Evolutionary conservation across 2,888 invertebrate genomes (phyloP).

Genomic region (Cerceris ruficornis): DNA sequence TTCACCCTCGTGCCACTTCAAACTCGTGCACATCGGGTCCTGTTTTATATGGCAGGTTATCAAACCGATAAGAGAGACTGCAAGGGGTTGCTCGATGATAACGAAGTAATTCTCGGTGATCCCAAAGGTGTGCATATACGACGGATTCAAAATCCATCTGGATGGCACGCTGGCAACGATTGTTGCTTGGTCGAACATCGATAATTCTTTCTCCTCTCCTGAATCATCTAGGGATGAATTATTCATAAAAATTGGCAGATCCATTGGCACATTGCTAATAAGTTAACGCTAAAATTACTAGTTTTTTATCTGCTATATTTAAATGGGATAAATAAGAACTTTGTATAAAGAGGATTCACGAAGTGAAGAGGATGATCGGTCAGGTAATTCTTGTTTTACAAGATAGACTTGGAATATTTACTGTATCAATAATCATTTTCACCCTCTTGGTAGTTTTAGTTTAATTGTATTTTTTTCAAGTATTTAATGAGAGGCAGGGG

Average conservation of each 20-base stretch:
- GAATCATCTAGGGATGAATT: slow-evolving; percentile 58
- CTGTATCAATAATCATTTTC: too few relatives aligned
- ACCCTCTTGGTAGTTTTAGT: too few relatives aligned
- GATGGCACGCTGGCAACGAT: slow-evolving; percentile 88
- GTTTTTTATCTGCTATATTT: too few relatives aligned
- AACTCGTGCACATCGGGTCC: slow-evolving; percentile 86
- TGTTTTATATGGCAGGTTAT: slow-evolving; percentile 85
- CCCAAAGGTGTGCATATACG: slow-evolving; percentile 97
- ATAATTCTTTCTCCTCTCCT: slow-evolving; percentile 69
- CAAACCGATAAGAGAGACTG: slow-evolving; percentile 86
- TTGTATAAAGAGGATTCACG: too few relatives aligned
- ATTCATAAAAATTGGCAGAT: background rate
- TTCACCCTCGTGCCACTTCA: slow-evolving; percentile 90
- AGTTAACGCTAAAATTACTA: too few relatives aligned
- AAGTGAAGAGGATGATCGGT: too few relatives aligned
- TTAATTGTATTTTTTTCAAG: too few relatives aligned
- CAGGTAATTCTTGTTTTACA: too few relatives aligned
- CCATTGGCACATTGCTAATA: too few relatives aligned
- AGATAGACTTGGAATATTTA: too few relatives aligned
- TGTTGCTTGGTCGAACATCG: slow-evolving; percentile 87
- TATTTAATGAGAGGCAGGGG: background rate
- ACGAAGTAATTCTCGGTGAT: slow-evolving; percentile 94
- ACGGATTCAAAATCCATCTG: slow-evolving; percentile 91
- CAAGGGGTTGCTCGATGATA: slow-evolving; percentile 94
- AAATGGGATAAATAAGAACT: too few relatives aligned